A percentile compares a stretch with the other conserved stretches of the same genome.
These are phyloP conservation scores for Orius insidiosus DNA, from an alignment of 1,140 invertebrate genomes.

Conservation along the genomic window DNA sequence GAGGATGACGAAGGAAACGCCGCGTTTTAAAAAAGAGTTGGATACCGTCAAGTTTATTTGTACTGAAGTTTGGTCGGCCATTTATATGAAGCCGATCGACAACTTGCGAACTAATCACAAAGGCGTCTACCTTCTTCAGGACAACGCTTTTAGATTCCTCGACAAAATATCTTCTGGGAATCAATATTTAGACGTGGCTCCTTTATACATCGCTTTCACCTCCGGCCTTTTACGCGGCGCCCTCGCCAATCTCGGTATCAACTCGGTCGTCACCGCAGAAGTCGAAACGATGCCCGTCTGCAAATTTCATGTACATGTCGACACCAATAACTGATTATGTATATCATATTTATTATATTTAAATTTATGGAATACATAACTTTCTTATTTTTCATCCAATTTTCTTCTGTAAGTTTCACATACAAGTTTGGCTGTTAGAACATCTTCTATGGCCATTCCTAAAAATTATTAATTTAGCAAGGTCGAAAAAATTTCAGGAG, in stretches of 20 bases:
- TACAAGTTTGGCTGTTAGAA: not conserved
- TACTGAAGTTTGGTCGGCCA: conserved; percentile 92
- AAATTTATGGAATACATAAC: too few species aligned
- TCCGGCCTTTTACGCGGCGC: conserved; percentile 90
- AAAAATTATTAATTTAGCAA: too few species aligned
- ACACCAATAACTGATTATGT: conserved; percentile 19
- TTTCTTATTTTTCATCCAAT: too few species aligned
- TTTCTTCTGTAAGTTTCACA: not conserved
- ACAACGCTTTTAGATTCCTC: conserved; percentile 84
- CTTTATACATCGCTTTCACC: conserved; percentile 84
- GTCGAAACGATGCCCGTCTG: conserved; percentile 82
- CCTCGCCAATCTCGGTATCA: conserved; percentile 83
- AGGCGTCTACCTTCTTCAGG: conserved; percentile 95
- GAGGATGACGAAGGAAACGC: conserved; percentile 74
- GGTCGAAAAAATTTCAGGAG: too few species aligned
- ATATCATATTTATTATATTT: too few species aligned
- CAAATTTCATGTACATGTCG: conserved; percentile 82
- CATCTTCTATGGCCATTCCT: conserved; percentile 6
- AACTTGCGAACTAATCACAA: conserved; percentile 98
- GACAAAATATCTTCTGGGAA: conserved; percentile 71
- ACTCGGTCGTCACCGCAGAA: conserved; percentile 86
- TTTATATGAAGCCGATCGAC: conserved; percentile 97
- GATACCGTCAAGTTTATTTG: conserved; percentile 99
- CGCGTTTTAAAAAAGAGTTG: conserved; percentile 90
- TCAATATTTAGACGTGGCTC: conserved; percentile 81